Conservation (phyloP, 2,888 invertebrate species). For the Notocelia uddmanniana region DNA sequence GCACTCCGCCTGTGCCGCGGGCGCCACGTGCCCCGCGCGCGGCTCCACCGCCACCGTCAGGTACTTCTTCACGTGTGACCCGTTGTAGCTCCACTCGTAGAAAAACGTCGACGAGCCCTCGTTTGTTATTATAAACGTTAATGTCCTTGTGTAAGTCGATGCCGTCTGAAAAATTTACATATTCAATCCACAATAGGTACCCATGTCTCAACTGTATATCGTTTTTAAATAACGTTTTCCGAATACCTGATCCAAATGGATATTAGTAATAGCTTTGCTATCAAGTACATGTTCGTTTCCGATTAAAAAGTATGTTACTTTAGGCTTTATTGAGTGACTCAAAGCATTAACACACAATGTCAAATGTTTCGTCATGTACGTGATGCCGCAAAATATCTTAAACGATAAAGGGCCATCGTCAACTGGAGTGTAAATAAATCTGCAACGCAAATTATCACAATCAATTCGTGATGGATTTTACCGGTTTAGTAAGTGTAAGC, state of each 20-base stretch:
- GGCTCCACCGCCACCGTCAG: slow-evolving; percentile 72
- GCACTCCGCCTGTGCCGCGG: slow-evolving; percentile 69
- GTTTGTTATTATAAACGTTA: slow-evolving; percentile 74
- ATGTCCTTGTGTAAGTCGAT: slow-evolving; percentile 74
- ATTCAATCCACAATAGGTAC: no score
- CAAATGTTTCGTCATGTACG: slow-evolving; percentile 81
- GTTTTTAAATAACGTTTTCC: neutral
- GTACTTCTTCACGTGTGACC: slow-evolving; percentile 70
- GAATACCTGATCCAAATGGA: slow-evolving; percentile 77
- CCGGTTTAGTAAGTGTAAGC: no score
- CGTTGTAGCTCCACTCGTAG: slow-evolving; percentile 74
- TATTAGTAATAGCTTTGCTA: slow-evolving; percentile 72
- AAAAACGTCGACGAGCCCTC: slow-evolving; percentile 78
- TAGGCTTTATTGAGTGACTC: slow-evolving; percentile 82
- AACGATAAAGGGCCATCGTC: slow-evolving; percentile 84
- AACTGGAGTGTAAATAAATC: slow-evolving; percentile 84
- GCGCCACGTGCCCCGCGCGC: slow-evolving; percentile 68
- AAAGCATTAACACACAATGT: slow-evolving; percentile 81
- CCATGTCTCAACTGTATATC: neutral
- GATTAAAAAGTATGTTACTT: slow-evolving; percentile 77
- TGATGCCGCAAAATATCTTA: slow-evolving; percentile 83
- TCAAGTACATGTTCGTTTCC: slow-evolving; percentile 72
- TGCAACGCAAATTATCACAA: slow-evolving; percentile 56
- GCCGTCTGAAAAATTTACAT: slow-evolving; percentile 66
- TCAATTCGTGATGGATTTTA: neutral